Conservation (phyloP, 2,888 invertebrate species). For the Limnephilus lunatus region DNA sequence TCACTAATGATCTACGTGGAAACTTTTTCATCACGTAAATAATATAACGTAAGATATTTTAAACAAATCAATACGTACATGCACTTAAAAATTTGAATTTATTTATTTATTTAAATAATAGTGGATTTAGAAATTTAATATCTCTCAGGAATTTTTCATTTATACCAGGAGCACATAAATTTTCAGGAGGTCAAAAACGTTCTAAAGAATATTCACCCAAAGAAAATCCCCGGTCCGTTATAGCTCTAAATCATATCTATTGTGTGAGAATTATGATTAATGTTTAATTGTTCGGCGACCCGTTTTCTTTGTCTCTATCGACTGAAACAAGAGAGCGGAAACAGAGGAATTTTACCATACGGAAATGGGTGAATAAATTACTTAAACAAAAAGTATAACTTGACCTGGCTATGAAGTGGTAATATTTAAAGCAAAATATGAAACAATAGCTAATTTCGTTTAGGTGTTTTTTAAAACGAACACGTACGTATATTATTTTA, state of each 20-base stretch:
- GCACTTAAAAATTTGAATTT: no score
- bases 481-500: neutral
- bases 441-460: neutral
- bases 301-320: slow-evolving; percentile 6
- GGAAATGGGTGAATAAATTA: slow-evolving; percentile 10
- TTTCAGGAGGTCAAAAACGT: neutral
- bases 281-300: neutral
- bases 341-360: slow-evolving; percentile 13
- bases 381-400: neutral
- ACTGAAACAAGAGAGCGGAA: slow-evolving; percentile 21
- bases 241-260: slow-evolving; percentile 24
- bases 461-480: no score
- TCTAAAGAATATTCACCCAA: neutral
- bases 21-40: neutral
- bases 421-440: neutral
- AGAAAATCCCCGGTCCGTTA: neutral
- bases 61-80: no score
- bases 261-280: slow-evolving; percentile 36
- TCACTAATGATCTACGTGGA: neutral
- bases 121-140: neutral
- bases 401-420: neutral
- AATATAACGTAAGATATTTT: no score
- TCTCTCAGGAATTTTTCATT: neutral
- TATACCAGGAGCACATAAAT: neutral
- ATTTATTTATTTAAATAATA: no score